phyloP scores from a whole-genome alignment of 1,140 invertebrate species.

The Glomeris maerens region DNA sequence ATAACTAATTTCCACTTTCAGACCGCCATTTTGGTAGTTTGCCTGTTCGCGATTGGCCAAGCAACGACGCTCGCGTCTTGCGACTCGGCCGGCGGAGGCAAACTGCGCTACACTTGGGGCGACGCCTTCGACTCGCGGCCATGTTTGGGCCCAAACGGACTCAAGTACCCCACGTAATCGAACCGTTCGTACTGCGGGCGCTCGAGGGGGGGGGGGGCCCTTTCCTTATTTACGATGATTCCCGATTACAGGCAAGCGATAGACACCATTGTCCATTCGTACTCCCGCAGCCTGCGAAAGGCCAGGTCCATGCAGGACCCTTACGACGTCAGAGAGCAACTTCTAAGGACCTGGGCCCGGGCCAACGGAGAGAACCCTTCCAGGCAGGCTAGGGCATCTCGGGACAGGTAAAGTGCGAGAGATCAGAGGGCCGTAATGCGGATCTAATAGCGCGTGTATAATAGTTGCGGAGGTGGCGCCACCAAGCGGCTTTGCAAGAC shows the following conservation, averaged over 20 bases:
- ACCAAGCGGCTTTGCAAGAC: slow-evolving; percentile 60
- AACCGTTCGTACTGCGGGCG: neutral
- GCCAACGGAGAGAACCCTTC: too few relatives aligned
- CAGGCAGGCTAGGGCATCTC: too few relatives aligned
- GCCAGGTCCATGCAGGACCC: neutral
- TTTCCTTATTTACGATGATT: slow-evolving; percentile 6
- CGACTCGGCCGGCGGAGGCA: slow-evolving; percentile 9
- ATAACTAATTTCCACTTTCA: neutral
- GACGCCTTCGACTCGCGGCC: slow-evolving; percentile 60
- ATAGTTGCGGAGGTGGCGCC: slow-evolving; percentile 29
- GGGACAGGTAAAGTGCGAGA: too few relatives aligned
- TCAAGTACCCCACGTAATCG: slow-evolving; percentile 60
- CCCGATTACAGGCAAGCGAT: slow-evolving; percentile 2
- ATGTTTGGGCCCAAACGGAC: slow-evolving; percentile 61
- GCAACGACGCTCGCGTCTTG: too few relatives aligned
- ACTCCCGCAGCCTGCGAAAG: neutral
- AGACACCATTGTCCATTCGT: neutral
- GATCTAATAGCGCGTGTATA: too few relatives aligned
- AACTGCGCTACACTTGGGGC: slow-evolving; percentile 60
- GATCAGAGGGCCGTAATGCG: too few relatives aligned
- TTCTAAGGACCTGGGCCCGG: neutral
- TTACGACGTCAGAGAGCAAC: neutral
- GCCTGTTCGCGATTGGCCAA: too few relatives aligned
- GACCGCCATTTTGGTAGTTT: neutral
- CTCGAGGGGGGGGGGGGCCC: neutral